These are phyloP conservation scores for Catocala nupta DNA, from an alignment of 2,888 invertebrate species.

Conservation along the genomic window DNA sequence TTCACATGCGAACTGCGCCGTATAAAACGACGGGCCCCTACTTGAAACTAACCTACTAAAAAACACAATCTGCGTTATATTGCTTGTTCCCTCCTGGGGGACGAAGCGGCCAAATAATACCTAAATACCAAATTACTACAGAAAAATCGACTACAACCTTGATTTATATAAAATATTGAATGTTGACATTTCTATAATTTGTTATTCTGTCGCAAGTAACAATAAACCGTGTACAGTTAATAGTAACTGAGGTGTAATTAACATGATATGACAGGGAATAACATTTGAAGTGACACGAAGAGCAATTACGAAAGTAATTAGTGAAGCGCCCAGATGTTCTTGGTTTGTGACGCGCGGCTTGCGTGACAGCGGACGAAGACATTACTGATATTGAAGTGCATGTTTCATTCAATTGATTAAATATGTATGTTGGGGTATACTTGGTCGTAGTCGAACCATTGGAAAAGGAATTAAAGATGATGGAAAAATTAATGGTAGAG, in stretches of 20 bases:
- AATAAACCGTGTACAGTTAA: background rate
- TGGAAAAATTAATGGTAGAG: too few species aligned
- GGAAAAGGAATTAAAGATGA: too few species aligned
- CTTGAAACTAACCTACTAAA: too few species aligned
- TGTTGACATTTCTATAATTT: constrained; percentile 6
- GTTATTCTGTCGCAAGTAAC: background rate
- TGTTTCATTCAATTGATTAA: background rate
- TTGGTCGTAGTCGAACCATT: too few species aligned
- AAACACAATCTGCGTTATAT: too few species aligned
- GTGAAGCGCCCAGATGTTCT: constrained; percentile 46
- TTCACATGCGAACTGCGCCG: too few species aligned
- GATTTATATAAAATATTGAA: background rate
- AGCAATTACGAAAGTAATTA: constrained; percentile 58
- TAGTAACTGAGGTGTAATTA: constrained; percentile 17
- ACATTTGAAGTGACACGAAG: constrained; percentile 47
- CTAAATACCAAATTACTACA: background rate
- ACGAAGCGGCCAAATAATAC: too few species aligned
- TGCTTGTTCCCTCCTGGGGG: too few species aligned
- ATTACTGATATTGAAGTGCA: background rate
- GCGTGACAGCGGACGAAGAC: background rate
- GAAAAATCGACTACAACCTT: background rate
- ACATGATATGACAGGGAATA: constrained; percentile 35
- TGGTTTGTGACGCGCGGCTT: constrained; percentile 19
- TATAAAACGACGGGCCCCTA: too few species aligned
- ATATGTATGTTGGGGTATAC: too few species aligned